Evolutionary conservation across 2,113 vertebrate species (phyloP), one percentile per base, ranked within the genome.

Genomic region (Periophthalmus modestus): DNA sequence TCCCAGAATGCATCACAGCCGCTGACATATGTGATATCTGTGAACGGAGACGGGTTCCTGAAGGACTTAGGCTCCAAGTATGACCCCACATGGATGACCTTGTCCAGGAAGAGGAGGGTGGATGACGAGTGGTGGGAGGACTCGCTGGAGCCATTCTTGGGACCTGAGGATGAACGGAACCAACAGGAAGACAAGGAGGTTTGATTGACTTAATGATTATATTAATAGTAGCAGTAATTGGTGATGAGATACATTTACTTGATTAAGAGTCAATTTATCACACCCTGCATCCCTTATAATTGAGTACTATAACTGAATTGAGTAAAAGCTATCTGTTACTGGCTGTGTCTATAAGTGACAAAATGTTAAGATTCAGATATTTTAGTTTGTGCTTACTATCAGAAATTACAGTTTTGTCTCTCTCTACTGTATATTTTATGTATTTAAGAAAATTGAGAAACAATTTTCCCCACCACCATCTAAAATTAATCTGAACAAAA

Each of bases 61-160:
- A 97, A 95, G 76, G 97, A 99, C 52, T 89, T 99, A 72, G 96
- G 97, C 0, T 94, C 91, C 66, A 94, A 96, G 57, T 99, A 99
- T 0, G 97, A 99, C 81, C 94, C 95, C 0, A 93, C 83, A 21
- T 98, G 97, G 97, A 95, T 98, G 95, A 98, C 97, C 0, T 74
- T 63, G 0, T 96, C 97, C 4, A 94, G 95, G 85, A 96, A 94
- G 86, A 93, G 84, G 12, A 94, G 97, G 0, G 93, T 98, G 68
- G 94, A 96, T 7, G 76, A 95, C 0, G 93, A 94, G 0, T 99
- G 98, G 98, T 99, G 97, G 98, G 91, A 96, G 4, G 93, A 96
- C 65, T 96, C 95, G 0, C 84, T 99, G 63, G 80, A 81, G 69
- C 93, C 94, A 0, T 97, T 95, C 69, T 84, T 71, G 77, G 94